Conservation (phyloP, 1,140 invertebrate genomes). For the Diachasmimorpha longicaudata region DNA sequence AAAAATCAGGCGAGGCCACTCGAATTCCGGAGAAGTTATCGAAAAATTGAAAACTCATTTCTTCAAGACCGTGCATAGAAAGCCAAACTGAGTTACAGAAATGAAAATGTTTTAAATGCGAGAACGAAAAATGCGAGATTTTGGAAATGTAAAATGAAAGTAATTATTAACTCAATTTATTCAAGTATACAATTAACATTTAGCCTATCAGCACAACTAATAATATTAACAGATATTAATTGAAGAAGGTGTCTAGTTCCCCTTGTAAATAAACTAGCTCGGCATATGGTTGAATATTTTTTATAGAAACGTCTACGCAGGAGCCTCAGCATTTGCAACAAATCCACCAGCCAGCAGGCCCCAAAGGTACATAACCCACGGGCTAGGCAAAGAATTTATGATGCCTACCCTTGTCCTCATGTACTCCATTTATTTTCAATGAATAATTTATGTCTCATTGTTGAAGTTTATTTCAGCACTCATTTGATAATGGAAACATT, state of each 20-base stretch:
- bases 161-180: not conserved
- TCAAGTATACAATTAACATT: not conserved
- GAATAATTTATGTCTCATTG: not conserved
- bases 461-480: slow-evolving; percentile 2
- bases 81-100: too few species aligned
- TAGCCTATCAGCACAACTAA: too few species aligned
- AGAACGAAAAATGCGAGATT: too few species aligned
- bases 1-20: too few species aligned
- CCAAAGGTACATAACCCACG: slow-evolving; percentile 63
- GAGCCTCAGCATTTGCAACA: slow-evolving; percentile 67
- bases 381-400: slow-evolving; percentile 8
- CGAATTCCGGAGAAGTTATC: too few species aligned
- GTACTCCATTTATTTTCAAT: slow-evolving; percentile 5
- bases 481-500: not conserved
- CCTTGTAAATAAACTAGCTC: slow-evolving; percentile 38
- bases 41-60: too few species aligned
- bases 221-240: not conserved
- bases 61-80: too few species aligned
- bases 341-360: slow-evolving; percentile 64
- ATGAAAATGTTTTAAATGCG: too few species aligned
- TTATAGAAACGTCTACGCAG: slow-evolving; percentile 66
- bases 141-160: too few species aligned
- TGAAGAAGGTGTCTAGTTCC: not conserved
- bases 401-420: not conserved
- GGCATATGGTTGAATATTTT: slow-evolving; percentile 49